Base-by-base conservation (phyloP, 35 echinoderm and acorn worm genomes). In the Ophioderma brevispina region DNA sequence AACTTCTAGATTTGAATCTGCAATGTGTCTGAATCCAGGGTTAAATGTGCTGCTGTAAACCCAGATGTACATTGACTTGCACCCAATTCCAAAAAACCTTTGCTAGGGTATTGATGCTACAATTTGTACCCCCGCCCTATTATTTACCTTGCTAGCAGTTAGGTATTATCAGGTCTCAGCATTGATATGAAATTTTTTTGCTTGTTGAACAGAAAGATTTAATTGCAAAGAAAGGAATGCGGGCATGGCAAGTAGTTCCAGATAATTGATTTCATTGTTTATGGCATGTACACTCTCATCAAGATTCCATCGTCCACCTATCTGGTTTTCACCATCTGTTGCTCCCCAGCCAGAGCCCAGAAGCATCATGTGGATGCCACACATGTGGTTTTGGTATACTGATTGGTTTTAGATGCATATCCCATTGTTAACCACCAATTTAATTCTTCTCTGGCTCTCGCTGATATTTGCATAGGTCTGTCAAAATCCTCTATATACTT, bases 81-180 rank as follows among this genome's bases (percentile, higher is more conserved):
- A 90, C n/a, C 93, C 93, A 95, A 14, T 81, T 14, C 88, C 89
- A 95, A 15, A 95, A 42, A 63, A 34, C 37, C 52, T 87, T 95
- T 13, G 86, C 43, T 23, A 91, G n/a, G n/a, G n/a, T 34, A 39
- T 94, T 78, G 85, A 94, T 94, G 56, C 95, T 78, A 0, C 15
- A 88, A 97, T 70, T 87, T 80, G 40, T 50, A 79, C 49, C 95
- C n/a, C n/a, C 85, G 79, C 38, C 92, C 92, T 80, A 97, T 91
- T 21, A 59, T 37, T 52, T 82, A 79, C 31, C 94, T 84, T n/a
- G 91, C 64, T 25, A 94, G 88, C 95, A 6, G 92, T 90, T 5
- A 43, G 84, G 64, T 88, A 38, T 92, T 94, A 64, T 97, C 95
- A 36, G 81, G 39, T 19, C 28, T 35, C 38, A 97, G 41, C 35